phyloP scores from a whole-genome alignment of 2,888 invertebrate species.

The Sphaerophoria rueppellii region DNA sequence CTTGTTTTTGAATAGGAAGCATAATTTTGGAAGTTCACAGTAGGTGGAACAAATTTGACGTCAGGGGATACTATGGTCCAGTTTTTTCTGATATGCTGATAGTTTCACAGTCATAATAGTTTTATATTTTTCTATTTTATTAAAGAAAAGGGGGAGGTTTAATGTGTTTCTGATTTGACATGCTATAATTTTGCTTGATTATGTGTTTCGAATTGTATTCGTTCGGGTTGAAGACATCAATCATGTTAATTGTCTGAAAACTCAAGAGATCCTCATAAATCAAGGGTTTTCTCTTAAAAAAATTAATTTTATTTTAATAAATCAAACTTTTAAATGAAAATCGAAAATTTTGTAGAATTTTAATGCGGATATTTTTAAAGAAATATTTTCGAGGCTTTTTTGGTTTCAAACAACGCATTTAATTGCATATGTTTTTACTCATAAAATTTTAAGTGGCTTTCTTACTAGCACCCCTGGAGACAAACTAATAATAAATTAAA shows the following conservation, averaged over 20 bases:
- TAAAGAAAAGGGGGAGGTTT: neutral
- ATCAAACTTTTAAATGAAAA: too few relatives aligned
- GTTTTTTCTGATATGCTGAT: neutral
- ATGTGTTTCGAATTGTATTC: constrained; percentile 28
- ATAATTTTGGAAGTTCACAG: constrained; percentile 30
- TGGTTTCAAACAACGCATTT: too few relatives aligned
- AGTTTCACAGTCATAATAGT: neutral
- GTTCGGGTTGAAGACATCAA: constrained; percentile 38
- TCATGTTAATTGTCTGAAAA: constrained; percentile 39
- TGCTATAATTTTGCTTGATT: constrained; percentile 44
- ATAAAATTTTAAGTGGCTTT: too few relatives aligned
- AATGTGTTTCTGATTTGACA: constrained; percentile 51
- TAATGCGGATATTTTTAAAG: too few relatives aligned
- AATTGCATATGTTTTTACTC: too few relatives aligned
- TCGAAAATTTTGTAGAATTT: too few relatives aligned
- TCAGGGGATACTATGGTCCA: constrained; percentile 51
- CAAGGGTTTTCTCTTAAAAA: too few relatives aligned
- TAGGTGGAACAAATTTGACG: constrained; percentile 54
- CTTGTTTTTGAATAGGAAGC: constrained; percentile 48
- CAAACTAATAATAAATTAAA: too few relatives aligned
- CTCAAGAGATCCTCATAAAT: constrained; percentile 28
- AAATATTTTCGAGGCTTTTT: too few relatives aligned
- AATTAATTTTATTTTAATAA: too few relatives aligned
- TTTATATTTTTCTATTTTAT: neutral
- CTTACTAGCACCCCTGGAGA: too few relatives aligned